These are phyloP conservation scores for Acrocephalus scirpaceus DNA, from an alignment of 2,797 vertebrate genomes.

Conservation along the genomic window DNA sequence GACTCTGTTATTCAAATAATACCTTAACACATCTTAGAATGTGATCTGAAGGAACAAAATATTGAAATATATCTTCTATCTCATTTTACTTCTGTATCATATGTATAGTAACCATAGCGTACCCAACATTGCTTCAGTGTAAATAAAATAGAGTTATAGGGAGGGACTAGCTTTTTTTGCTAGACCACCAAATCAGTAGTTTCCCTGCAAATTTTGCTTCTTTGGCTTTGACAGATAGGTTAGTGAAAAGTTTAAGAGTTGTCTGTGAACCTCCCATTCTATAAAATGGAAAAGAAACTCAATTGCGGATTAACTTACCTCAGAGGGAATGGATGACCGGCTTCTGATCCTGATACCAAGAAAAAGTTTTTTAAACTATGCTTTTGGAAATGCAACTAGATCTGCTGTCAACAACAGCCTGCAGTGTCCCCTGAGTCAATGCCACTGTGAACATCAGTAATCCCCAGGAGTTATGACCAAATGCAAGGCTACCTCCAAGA, in stretches of 20 bases:
- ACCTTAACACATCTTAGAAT: background rate
- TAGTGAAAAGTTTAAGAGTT: background rate
- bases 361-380: background rate
- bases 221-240: background rate
- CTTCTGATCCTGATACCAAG: background rate
- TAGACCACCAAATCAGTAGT: background rate
- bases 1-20: slow-evolving; percentile 45
- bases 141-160: slow-evolving; percentile 41
- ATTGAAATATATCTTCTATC: background rate
- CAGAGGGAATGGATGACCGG: background rate
- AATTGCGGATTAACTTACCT: background rate
- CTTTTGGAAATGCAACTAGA: background rate
- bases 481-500: background rate
- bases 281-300: background rate
- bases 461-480: background rate
- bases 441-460: background rate
- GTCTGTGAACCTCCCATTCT: background rate
- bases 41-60: slow-evolving; percentile 31
- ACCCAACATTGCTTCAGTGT: background rate
- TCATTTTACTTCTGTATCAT: slow-evolving; percentile 61
- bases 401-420: background rate
- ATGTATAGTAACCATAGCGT: slow-evolving; percentile 35
- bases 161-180: background rate
- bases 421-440: background rate
- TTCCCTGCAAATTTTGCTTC: background rate